Evolutionary conservation across 2,113 vertebrate species (phyloP), one percentile per base, ranked within the genome.

Genomic region (Erythrocercus mccallii): DNA sequence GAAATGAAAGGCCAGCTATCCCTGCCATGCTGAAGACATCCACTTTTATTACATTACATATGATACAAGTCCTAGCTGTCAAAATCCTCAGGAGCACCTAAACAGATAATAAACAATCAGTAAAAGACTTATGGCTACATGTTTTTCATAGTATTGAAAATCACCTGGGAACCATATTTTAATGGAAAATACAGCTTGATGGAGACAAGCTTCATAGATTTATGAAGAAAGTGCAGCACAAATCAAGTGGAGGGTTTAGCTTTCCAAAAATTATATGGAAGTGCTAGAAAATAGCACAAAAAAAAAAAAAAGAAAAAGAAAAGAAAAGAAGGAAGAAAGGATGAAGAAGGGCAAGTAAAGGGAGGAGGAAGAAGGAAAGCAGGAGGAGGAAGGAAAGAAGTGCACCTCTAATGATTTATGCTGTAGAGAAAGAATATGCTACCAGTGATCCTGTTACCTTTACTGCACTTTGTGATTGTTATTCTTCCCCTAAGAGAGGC

Each of bases 121-220:
- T 96, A 95, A 98, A 97, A 97, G 97, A 97, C 96, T 97, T 97
- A 98, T 94, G 97, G 96, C 96, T 92, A 95, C 97, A 98, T 95
- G 97, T 98, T 98, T 98, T 98, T 93, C 95, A 96, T 92, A 95
- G 95, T 98, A 98, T 96, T 97, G 97, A 96, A 97, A 98, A 98
- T 98, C 98, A 98, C 98, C 98, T 78, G 86, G 96, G 95, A 97
- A 97, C 94, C 96, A 98, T 98, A 95, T 98, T 98, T 98, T 98
- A 98, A 98, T 97, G 97, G 98, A 98, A 98, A 99, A 98, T 98
- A 97, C 97, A 98, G 93, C 94, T 97, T 95, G 94, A 97, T 96
- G 97, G 96, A 95, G 95, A 96, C 97, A 92, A 96, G 94, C 95
- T 91, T 74, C 71, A 77, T 94, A 96, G 97, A 98, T 98, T 98